Percentiles rank a stretch among this genome's conserved stretches.
Evolutionary conservation across 2,797 vertebrate species (phyloP).

Genomic region (Todus mexicanus): DNA sequence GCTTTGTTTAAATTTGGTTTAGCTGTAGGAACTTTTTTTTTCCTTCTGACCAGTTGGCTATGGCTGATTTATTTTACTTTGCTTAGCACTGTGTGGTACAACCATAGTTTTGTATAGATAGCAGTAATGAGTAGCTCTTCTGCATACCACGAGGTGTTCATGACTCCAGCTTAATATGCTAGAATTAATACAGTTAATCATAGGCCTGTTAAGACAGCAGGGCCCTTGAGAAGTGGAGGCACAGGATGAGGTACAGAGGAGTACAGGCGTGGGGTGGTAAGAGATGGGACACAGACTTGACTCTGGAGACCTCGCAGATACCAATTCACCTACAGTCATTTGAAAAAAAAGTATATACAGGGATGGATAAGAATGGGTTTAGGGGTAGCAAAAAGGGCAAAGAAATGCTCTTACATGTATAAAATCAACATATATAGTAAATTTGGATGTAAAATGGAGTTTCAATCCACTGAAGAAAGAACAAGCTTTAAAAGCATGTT

Average conservation of each 20-base stretch:
- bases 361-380: background rate
- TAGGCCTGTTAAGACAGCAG: background rate
- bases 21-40: background rate
- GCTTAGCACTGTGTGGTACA: background rate
- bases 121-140: background rate
- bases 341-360: background rate
- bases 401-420: background rate
- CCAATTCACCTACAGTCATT: background rate
- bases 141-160: background rate
- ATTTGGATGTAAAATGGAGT: background rate
- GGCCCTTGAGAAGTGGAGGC: background rate
- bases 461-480: background rate
- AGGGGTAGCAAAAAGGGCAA: background rate
- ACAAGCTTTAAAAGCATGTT: background rate
- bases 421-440: background rate
- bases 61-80: background rate
- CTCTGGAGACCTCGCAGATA: background rate
- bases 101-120: background rate
- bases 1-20: background rate
- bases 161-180: rapidly evolving
- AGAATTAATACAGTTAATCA: background rate
- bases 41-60: background rate
- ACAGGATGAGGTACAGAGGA: background rate
- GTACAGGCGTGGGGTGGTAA: background rate
- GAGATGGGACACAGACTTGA: background rate